Evolutionary conservation across 2,797 vertebrate genomes (phyloP), one percentile per base, ranked within the genome.

Genomic region (Anguilla megastoma): DNA sequence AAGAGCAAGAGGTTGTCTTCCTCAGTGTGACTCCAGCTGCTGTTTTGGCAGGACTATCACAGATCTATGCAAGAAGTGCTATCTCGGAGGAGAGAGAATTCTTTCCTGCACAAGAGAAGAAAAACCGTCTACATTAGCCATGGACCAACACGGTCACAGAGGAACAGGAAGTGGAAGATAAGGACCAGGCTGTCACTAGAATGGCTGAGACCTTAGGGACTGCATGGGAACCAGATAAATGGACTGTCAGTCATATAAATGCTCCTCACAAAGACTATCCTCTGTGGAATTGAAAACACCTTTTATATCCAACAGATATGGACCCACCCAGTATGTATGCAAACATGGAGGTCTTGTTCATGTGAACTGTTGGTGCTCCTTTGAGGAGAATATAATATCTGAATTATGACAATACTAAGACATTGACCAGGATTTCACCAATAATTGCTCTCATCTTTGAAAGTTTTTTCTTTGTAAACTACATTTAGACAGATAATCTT

Each of bases 21-120:
- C 69, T 66, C 87, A 79, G 83, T 74, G n/a, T 3, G 21, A 10
- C 84, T 14, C 9, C 63, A 54, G 84, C 90, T 82, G 84, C 52
- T 74, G 60, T 84, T 85, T 8, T 69, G 85, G 87, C 84, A 87
- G 85, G 86, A 74, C 82, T 79, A 88, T 91, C 71, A 82, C 58
- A 24, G 87, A 83, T 91, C 88, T 86, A 30, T 16, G 63, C 33
- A 12, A 41, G 71, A 58, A 54, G 52, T 48, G 66, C 56, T 80
- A 71, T 82, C 54, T 84, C 60, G 18, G 60, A 74, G 82, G 83
- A 74, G 52, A 76, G n/a, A 83, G 84, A 36, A 52, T 50, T 48
- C 54, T 56, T 54, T 50, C 36, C 52, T 33, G 66, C 58, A 18
- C 21, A 24, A 36, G 87, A 82, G 88, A 88, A 66, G 76, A 60